These are phyloP conservation scores for Festucalex cinctus DNA, from an alignment of 2,113 vertebrate genomes.

Conservation along the genomic window DNA sequence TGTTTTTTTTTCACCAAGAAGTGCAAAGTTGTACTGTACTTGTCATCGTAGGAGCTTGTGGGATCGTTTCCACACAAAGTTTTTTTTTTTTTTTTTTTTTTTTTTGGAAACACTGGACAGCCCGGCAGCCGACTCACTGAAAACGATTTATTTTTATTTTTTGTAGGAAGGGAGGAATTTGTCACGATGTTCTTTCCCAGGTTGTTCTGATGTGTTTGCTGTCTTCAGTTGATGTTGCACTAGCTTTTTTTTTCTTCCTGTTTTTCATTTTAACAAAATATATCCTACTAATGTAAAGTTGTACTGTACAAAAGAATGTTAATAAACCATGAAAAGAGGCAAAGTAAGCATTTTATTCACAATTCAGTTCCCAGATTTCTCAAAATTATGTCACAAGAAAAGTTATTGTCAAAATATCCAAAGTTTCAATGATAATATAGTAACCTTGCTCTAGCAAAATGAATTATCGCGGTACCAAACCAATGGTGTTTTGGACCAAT, in stretches of 20 bases:
- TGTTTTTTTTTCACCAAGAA: background rate
- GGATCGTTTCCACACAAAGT: background rate
- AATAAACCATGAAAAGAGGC: slow-evolving; percentile 44
- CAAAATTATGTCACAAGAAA: too few relatives aligned
- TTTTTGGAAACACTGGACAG: background rate
- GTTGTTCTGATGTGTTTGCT: slow-evolving; percentile 7
- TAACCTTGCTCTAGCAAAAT: too few relatives aligned
- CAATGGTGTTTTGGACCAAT: too few relatives aligned
- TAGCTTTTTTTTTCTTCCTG: slow-evolving; percentile 45
- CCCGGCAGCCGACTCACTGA: background rate
- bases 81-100: background rate
- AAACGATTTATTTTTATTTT: background rate
- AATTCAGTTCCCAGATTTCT: background rate
- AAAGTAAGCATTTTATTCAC: background rate
- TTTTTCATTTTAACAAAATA: slow-evolving; percentile 45
- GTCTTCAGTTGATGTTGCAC: slow-evolving; percentile 53
- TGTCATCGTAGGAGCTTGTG: background rate
- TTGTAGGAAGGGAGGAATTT: background rate
- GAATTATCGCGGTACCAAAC: too few relatives aligned
- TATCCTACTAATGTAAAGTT: slow-evolving; percentile 54
- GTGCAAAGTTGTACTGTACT: background rate
- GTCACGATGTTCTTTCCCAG: background rate
- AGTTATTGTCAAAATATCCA: too few relatives aligned
- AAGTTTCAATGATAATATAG: too few relatives aligned
- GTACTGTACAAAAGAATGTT: slow-evolving; percentile 52